Base-by-base conservation (phyloP, 2,797 vertebrate genomes). In the Tragelaphus oryx region DNA sequence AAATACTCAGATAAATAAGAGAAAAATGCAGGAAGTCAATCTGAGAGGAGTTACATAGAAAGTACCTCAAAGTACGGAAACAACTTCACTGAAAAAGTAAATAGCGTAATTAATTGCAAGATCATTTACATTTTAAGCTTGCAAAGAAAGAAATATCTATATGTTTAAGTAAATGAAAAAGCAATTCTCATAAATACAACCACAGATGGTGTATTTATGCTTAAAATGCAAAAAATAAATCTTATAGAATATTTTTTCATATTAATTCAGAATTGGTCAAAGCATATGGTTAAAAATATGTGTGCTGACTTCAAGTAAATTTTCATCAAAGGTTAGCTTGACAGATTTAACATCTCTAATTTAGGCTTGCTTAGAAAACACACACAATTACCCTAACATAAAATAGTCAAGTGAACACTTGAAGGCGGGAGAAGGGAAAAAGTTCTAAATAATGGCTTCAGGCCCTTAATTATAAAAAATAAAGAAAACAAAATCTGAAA, bases 401-500 rank as follows among this genome's bases (percentile, higher is more conserved):
- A 96, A 89, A 91, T 4, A 96, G 81, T 83, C 96, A 95, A 96
- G 94, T 93, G 96, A 97, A 95, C 91, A 96, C 92, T 74, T 57
- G 95, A 96, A 93, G 96, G 95, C 88, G 87, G 91, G 96, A 95
- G 96, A 96, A 97, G 91, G n/a, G 52, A 18, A 60, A 86, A 90
- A 94, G 37, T 71, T 91, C 96, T 74, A 90, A 98, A 91, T 95
- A 96, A 96, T 96, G 97, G 97, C 96, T 98, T 93, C 89, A 96
- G 97, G 97, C 91, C 86, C 91, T 96, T 98, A 93, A 96, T 97
- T 98, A 97, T 91, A 93, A 94, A 97, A 98, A 78, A 81, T 52
- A 93, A 92, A 86, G 46, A 83, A 90, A 94, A 81, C 62, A 57
- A 50, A 60, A 55, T 52, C 76, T 93, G 84, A 95, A 95, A 88